Percentiles rank a stretch among this genome's conserved stretches.
These are phyloP conservation scores for Pocillopora damicornis DNA, from an alignment of 64 coral and sea anemone genomes.

Conservation along the genomic window DNA sequence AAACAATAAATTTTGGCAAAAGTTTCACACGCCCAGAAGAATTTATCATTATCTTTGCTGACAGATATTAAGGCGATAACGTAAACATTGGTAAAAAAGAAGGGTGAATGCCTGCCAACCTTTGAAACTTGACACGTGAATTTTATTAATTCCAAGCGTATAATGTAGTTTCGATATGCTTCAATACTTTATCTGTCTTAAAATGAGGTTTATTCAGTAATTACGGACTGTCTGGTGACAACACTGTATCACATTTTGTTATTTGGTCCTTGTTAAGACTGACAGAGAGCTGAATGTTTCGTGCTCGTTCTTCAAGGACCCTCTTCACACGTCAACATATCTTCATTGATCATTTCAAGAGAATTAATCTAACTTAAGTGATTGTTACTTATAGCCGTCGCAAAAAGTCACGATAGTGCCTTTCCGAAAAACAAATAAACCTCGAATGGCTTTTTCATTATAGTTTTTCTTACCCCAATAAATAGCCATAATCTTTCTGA, in stretches of 20 bases:
- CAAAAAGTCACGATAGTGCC: no score
- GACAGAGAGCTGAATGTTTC: neutral
- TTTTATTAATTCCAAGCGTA: neutral
- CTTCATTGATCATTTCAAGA: neutral
- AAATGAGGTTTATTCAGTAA: neutral
- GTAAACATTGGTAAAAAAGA: no score
- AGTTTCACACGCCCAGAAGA: no score
- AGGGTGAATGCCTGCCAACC: no score
- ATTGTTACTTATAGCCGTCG: neutral
- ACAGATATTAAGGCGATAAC: no score
- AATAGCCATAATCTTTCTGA: neutral
- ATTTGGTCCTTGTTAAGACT: neutral
- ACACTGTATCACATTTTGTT: no score
- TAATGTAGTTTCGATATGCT: neutral
- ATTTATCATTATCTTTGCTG: no score
- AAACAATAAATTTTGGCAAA: no score
- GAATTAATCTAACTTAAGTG: neutral
- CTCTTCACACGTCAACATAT: neutral
- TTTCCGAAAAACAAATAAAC: no score
- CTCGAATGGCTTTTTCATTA: no score
- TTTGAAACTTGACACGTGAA: neutral
- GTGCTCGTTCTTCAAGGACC: neutral
- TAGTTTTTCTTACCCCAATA: neutral
- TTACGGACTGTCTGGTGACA: neutral
- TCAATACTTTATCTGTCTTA: neutral